A percentile compares a stretch with the other conserved stretches of the same genome.
Conservation (phyloP, 2,888 invertebrate species). For the Stenolophus ochropezus region DNA sequence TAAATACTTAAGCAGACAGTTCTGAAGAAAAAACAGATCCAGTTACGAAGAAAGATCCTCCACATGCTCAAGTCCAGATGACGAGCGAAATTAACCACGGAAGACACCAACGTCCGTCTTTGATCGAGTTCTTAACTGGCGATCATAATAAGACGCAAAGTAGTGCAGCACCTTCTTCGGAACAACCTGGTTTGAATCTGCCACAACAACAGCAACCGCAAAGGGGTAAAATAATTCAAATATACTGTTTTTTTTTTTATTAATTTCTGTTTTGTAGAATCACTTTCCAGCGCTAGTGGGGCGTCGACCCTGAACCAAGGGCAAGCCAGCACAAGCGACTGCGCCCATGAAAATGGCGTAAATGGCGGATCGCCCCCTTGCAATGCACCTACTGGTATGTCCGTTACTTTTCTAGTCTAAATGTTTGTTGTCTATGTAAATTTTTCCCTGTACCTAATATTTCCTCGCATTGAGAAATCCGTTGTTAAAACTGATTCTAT, state of each 20-base stretch:
- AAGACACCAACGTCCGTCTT: constrained; percentile 79
- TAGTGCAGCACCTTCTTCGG: constrained; percentile 62
- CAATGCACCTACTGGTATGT: constrained; percentile 64
- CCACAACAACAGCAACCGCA: constrained; percentile 69
- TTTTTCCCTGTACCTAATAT: neutral
- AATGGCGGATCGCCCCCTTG: constrained; percentile 64
- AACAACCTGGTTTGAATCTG: constrained; percentile 70
- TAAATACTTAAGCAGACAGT: constrained; percentile 51
- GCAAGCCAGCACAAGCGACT: constrained; percentile 67
- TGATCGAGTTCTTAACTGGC: constrained; percentile 82
- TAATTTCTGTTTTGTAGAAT: constrained; percentile 67
- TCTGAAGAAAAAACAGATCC: constrained; percentile 68
- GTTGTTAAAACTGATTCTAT: constrained; percentile 30
- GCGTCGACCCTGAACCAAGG: constrained; percentile 70
- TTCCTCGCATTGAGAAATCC: neutral
- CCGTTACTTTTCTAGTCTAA: constrained; percentile 32
- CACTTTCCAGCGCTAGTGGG: constrained; percentile 68
- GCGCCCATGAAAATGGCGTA: constrained; percentile 66
- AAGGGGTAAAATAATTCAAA: constrained; percentile 30
- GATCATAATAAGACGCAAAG: constrained; percentile 70
- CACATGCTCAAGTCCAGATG: constrained; percentile 73
- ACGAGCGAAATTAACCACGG: constrained; percentile 73
- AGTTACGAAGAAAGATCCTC: constrained; percentile 70
- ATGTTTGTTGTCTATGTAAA: constrained; percentile 24
- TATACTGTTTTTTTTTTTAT: too few species aligned